Percentiles rank a stretch among this genome's conserved stretches.
Conservation (phyloP, 2,113 vertebrate species). For the Rousettus leschenaultii region DNA sequence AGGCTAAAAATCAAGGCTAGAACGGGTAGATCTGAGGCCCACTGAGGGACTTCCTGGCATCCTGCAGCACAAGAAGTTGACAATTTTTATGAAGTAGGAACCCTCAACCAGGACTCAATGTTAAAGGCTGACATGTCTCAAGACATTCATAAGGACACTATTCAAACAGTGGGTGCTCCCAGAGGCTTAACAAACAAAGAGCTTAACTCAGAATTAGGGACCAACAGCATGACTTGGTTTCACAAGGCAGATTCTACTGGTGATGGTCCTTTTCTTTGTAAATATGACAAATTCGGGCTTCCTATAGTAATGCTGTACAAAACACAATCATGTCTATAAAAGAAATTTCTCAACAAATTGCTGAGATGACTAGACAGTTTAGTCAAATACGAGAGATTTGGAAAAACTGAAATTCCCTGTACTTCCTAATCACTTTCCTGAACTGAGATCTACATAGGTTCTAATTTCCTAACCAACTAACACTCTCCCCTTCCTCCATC, state of each 20-base stretch:
- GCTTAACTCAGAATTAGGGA: background rate
- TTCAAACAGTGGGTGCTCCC: background rate
- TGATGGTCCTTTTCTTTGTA: constrained; percentile 29
- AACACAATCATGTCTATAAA: constrained; percentile 5
- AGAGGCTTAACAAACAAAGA: background rate
- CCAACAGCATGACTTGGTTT: background rate
- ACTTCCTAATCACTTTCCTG: background rate
- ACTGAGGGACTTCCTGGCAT: background rate
- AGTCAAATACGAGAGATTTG: background rate
- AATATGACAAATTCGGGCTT: constrained; percentile 14
- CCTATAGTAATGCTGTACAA: background rate
- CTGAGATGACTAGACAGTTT: constrained; percentile 7
- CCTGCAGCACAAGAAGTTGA: background rate
- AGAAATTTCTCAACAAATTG: constrained; percentile 1
- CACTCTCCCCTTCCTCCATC: background rate
- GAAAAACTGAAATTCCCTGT: background rate
- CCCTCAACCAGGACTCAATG: background rate
- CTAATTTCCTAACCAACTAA: constrained; percentile 41
- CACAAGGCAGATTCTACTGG: background rate
- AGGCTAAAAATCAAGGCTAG: background rate
- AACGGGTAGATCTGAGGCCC: background rate
- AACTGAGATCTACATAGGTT: background rate
- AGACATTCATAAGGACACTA: background rate
- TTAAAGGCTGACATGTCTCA: background rate
- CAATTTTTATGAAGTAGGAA: background rate